phyloP scores from a whole-genome alignment of 2,888 invertebrate genomes.

The Diaphora mendica region DNA sequence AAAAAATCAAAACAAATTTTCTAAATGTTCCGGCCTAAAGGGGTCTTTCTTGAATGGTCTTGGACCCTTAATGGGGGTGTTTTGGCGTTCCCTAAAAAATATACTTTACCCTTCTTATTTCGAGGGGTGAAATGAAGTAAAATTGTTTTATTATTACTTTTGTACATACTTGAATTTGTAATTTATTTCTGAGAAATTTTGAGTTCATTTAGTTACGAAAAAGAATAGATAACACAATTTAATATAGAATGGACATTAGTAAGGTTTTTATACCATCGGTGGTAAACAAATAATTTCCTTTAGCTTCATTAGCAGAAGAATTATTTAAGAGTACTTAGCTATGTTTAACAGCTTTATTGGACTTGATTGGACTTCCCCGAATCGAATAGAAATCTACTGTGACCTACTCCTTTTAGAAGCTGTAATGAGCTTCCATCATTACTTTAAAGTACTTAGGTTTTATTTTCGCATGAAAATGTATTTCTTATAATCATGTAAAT shows the following conservation, averaged over 20 bases:
- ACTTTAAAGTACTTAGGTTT: neutral
- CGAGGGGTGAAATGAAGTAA: conserved; percentile 60
- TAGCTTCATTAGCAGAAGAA: neutral
- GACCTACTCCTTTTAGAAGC: neutral
- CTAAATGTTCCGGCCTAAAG: conserved; percentile 21
- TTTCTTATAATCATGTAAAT: no score
- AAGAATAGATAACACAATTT: neutral
- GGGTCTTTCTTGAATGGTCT: conserved; percentile 60
- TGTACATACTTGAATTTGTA: conserved; percentile 42
- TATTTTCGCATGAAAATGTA: no score
- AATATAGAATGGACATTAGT: neutral
- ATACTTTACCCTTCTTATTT: conserved; percentile 67
- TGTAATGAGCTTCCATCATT: neutral
- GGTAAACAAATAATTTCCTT: neutral
- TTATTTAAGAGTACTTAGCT: neutral
- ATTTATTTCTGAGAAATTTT: conserved; percentile 34
- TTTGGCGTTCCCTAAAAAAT: conserved; percentile 70
- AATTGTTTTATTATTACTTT: conserved; percentile 64
- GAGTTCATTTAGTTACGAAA: neutral
- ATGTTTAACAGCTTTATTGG: no score
- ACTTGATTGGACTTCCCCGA: neutral
- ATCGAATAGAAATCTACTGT: neutral
- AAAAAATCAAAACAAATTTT: conserved; percentile 18
- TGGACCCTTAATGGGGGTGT: conserved; percentile 50
- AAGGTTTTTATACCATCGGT: neutral